Percentiles rank a stretch among this genome's conserved stretches.
phyloP scores from a whole-genome alignment of 2,888 invertebrate genomes.

The Nomada lathburiana region DNA sequence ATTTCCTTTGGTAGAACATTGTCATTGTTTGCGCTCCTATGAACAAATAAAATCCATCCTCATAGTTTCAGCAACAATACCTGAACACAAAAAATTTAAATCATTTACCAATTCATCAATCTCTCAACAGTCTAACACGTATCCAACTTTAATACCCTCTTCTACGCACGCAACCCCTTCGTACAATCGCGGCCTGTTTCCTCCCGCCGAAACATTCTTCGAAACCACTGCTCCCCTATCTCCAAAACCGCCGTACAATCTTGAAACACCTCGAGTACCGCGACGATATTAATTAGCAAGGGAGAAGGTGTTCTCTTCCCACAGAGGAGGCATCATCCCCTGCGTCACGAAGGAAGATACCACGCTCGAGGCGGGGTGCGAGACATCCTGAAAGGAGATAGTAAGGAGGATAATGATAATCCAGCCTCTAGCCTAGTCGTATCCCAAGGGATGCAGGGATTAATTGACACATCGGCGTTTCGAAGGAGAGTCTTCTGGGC shows the following conservation, averaged over 20 bases:
- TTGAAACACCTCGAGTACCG: not conserved
- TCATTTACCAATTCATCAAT: no score
- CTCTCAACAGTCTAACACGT: no score
- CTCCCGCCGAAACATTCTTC: not conserved
- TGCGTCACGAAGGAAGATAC: conserved; percentile 11
- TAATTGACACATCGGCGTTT: conserved; percentile 84
- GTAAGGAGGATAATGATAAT: conserved; percentile 69
- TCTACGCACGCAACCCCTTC: not conserved
- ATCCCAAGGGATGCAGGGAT: conserved; percentile 80
- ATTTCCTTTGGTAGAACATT: conserved; percentile 15
- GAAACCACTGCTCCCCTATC: not conserved
- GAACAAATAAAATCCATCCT: not conserved
- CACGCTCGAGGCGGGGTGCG: conserved; percentile 25
- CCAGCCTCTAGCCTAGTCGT: conserved; percentile 66
- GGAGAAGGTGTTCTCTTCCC: not conserved
- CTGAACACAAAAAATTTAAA: no score
- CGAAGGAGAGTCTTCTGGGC: conserved; percentile 70
- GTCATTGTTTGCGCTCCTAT: not conserved
- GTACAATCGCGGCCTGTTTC: not conserved
- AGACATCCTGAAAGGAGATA: conserved; percentile 49
- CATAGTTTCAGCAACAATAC: not conserved
- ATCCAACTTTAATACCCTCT: not conserved
- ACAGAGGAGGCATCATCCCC: conserved; percentile 1
- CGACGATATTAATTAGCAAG: conserved; percentile 36
- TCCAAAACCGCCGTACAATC: not conserved